Base-by-base conservation (phyloP, 1,140 invertebrate genomes). In the Zaprionus ornatus region DNA sequence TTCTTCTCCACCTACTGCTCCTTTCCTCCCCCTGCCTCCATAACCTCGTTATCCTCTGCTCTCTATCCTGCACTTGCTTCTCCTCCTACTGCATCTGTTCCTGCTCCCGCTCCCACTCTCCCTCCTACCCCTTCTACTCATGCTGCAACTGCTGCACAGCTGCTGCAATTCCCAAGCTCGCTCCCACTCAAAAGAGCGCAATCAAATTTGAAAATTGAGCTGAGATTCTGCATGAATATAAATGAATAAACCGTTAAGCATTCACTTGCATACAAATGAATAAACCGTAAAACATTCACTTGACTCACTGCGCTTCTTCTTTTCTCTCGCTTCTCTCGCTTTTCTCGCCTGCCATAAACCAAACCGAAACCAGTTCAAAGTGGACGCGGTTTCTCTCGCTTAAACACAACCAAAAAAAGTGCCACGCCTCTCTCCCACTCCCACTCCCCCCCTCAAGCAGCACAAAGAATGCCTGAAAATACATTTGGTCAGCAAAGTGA, bases 401-500 rank as follows among this genome's bases (percentile, higher is more conserved):
- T 23, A 12, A 1, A 3, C 3, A 45, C n/a, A 17, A 6, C n/a
- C n/a, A 45, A 10, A 45, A 35, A 37, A 17, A 45, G 7, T 10
- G 40, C n/a, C n/a, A 17, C 40, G n/a, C 40, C n/a, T 5, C 37
- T 6, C 17, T 13, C 10, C 3, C 50, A 1, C 48, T 1, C 21
- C 21, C 50, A 6, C 17, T 27, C 23, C 13, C 21, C n/a, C 3
- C 37, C 55, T 48, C 40, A 12, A 9, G n/a, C 2, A 10, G 10
- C 9, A 7, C 13, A 54, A 80, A 60, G 55, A 80, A 75, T 75
- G 57, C 71, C 62, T 69, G 61, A 42, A 66, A 80, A 68, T 79
- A 80, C 76, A 83, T 80, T 83, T 70, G 68, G 77, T 45, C 79
- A 74, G 80, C 81, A 84, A 82, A 86, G 82, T 80, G 82, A 86